Percentiles rank a stretch among this genome's conserved stretches.
Conservation (phyloP, 1,140 invertebrate species). For the Saccostrea cuccullata region DNA sequence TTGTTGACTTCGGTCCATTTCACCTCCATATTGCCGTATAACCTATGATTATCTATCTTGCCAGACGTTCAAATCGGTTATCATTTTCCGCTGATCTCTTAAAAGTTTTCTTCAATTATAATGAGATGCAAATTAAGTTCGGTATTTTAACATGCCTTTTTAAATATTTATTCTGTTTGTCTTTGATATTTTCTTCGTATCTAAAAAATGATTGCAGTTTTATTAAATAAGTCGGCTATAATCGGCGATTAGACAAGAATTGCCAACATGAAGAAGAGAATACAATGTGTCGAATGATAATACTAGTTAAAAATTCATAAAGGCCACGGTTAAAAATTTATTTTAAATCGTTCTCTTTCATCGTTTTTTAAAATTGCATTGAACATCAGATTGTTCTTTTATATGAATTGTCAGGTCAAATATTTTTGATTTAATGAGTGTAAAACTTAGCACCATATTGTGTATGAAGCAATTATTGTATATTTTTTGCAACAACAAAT, state of each 20-base stretch:
- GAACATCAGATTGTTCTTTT: neutral
- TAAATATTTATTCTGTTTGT: no score
- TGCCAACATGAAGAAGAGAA: neutral
- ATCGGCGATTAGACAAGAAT: neutral
- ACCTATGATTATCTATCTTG: neutral
- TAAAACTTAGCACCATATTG: neutral
- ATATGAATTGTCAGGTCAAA: neutral
- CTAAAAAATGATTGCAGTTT: neutral
- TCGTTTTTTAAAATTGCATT: neutral
- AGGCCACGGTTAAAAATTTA: neutral
- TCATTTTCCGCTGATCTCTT: neutral
- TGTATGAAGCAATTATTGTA: neutral
- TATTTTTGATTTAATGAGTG: neutral
- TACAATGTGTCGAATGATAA: conserved; percentile 5
- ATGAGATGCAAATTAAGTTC: neutral
- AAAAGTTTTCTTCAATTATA: neutral
- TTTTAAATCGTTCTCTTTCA: neutral
- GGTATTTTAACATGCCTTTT: neutral
- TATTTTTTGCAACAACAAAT: neutral
- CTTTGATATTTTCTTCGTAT: neutral
- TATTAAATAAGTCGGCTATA: neutral
- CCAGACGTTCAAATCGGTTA: neutral
- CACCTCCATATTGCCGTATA: conserved; percentile 16
- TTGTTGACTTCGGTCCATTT: neutral
- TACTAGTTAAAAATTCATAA: neutral